phyloP scores from a whole-genome alignment of 2,113 vertebrate species.

The Neofelis nebulosa region DNA sequence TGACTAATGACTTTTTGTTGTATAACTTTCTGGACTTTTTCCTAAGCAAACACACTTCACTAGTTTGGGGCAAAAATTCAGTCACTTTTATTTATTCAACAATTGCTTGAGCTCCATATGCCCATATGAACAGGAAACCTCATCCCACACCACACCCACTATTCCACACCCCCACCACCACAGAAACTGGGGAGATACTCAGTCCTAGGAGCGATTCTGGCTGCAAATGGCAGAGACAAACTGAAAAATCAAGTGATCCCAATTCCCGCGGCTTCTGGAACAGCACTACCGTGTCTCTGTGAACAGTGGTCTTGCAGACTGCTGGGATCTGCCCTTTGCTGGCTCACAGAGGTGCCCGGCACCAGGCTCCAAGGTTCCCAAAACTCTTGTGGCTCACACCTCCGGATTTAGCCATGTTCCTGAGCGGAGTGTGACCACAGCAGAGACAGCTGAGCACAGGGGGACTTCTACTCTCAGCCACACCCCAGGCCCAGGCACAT shows the following conservation, averaged over 20 bases:
- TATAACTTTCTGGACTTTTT: background rate
- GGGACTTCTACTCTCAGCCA: background rate
- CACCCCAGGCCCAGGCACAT: fast-evolving
- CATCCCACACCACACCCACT: background rate
- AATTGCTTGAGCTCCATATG: background rate
- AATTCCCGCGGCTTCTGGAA: background rate
- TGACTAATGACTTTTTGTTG: background rate
- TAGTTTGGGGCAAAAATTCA: background rate
- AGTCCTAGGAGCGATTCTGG: background rate
- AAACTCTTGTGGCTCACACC: background rate
- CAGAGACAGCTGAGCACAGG: background rate
- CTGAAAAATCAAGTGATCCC: background rate
- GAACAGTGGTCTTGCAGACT: background rate
- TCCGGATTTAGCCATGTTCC: background rate
- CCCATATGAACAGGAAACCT: background rate
- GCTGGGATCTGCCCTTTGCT: background rate
- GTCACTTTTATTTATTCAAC: background rate
- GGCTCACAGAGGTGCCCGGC: background rate
- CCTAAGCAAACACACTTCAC: slow-evolving; percentile 1
- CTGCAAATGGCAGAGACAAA: background rate
- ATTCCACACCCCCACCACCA: background rate
- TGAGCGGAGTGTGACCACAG: too few relatives aligned
- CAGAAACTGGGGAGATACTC: background rate
- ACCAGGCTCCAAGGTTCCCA: background rate
- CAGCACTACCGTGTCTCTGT: fast-evolving